Conservation (phyloP, 2,797 vertebrate genomes). For the Karalla daura region DNA sequence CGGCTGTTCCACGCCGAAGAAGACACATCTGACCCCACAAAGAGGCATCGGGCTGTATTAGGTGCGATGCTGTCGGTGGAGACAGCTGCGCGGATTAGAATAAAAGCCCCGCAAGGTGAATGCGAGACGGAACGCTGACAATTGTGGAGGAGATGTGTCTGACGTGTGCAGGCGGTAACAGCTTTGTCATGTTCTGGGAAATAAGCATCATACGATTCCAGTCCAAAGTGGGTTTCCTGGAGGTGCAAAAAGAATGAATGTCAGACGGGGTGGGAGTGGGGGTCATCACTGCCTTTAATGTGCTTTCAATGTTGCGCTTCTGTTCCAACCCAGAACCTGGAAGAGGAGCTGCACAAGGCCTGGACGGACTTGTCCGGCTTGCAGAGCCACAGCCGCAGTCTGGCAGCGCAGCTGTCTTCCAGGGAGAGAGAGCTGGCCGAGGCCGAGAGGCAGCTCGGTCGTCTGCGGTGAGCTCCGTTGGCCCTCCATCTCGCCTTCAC, state of each 20-base stretch:
- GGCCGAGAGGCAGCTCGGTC: constrained; percentile 69
- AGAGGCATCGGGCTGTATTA: not conserved
- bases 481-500: not conserved
- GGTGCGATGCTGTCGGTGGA: not conserved
- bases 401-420: constrained; percentile 68
- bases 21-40: not conserved
- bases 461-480: constrained; percentile 71
- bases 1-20: not conserved
- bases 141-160: not conserved
- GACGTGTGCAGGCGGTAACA: not conserved
- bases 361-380: constrained; percentile 61
- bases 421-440: constrained; percentile 67
- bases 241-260: too few relatives aligned
- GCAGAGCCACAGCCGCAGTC: constrained; percentile 56
- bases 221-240: not conserved
- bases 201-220: not conserved
- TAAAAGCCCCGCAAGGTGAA: not conserved
- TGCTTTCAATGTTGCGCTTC: not conserved
- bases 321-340: constrained; percentile 68
- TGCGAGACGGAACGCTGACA: not conserved
- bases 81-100: not conserved
- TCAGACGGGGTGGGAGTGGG: too few relatives aligned
- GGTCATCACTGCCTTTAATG: too few relatives aligned
- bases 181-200: not conserved
- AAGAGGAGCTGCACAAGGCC: constrained; percentile 64